Percentiles rank a stretch among this genome's conserved stretches.
These are phyloP conservation scores for Lathamus discolor DNA, from an alignment of 2,113 vertebrate genomes.

Conservation along the genomic window DNA sequence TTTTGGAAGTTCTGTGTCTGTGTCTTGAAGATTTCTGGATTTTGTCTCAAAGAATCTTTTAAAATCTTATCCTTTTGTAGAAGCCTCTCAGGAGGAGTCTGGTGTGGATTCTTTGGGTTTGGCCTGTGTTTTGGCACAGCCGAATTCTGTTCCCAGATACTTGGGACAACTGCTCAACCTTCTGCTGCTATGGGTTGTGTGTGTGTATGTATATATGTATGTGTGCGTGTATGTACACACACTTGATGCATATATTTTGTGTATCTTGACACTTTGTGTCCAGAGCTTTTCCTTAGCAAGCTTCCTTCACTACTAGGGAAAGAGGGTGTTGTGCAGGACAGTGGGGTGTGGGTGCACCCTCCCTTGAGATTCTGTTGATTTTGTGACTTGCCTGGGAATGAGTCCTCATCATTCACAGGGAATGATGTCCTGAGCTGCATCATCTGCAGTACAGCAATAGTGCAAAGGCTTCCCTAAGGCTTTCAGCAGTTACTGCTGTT, in stretches of 20 bases:
- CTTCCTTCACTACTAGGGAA: not conserved
- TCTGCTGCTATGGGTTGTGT: not conserved
- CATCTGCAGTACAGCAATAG: not conserved
- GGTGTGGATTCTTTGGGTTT: not conserved
- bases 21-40: not conserved
- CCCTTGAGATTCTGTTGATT: not conserved
- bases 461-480: not conserved
- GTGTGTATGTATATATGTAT: not conserved
- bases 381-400: not conserved
- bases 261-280: not conserved
- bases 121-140: not conserved
- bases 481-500: not conserved
- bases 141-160: not conserved
- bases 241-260: not conserved
- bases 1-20: not conserved
- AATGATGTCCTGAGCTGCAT: not conserved
- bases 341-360: not conserved
- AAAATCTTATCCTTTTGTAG: not conserved
- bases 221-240: not conserved
- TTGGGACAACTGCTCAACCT: not conserved
- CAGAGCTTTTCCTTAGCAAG: not conserved
- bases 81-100: not conserved
- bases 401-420: not conserved
- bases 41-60: not conserved
- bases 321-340: not conserved